Base-by-base conservation (phyloP, 2,113 vertebrate genomes). In the Myrmophylax atrothorax region DNA sequence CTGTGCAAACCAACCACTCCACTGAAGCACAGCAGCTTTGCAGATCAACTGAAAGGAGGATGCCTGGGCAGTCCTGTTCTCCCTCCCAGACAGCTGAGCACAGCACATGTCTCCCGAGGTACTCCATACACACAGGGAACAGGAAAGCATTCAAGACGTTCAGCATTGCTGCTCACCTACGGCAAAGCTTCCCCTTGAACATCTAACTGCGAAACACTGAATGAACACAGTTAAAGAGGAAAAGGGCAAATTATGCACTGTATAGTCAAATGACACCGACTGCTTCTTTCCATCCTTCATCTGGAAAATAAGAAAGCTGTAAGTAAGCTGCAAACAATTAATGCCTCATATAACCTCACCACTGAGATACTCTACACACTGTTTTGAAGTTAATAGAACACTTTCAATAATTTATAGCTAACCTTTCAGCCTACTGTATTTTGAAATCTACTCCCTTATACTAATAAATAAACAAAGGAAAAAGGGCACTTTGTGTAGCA, bases 391-490 rank as follows among this genome's bases (percentile, higher is more conserved):
- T 90, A 93, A 90, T 0, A 85, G 35, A 91, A 95, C 53, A 84
- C 52, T 77, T 77, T 67, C 72, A 94, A 80, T 93, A 92, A 93
- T 90, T 95, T 85, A 96, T 80, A 85, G 55, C 72, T 85, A 90
- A 83, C 78, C 53, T 97, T 93, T 90, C 74, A 84, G 93, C 63
- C 35, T 70, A 69, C 60, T 81, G 42, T 49, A 86, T 95, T 93
- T 84, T 88, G 90, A 94, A 95, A 94, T 88, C 84, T 88, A 85
- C 64, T 86, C 75, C 55, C 55, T 83, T 80, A 77, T 19, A 47
- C 53, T 90, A 93, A 91, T 83, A 94, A 94, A 94, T 63, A 94
- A 93, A 91, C 78, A 76, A 89, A 87, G 29, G 38, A 93, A 63
- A 91, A 93, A 91, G 76, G 75, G 63, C 73, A 93, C 38, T 93